Base-by-base conservation (phyloP, 1,140 invertebrate species). In the Pollicipes pollicipes region DNA sequence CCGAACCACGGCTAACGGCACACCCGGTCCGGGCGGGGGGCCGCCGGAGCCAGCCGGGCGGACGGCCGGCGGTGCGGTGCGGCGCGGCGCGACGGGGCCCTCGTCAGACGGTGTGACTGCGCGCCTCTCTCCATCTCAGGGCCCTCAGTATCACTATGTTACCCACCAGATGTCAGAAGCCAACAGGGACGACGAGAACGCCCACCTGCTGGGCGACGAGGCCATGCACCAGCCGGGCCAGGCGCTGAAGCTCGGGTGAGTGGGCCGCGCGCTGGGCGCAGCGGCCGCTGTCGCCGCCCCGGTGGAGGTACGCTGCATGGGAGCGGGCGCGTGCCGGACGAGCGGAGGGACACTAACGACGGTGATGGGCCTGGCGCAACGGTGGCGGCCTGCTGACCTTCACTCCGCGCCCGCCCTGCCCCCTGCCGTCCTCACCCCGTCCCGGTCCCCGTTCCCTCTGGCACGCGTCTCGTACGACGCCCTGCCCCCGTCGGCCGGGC, bases 171-270 rank as follows among this genome's bases (percentile, higher is more conserved):
- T 66, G 64, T 66, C 64, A 29, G 64, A 66, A 29, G 64, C 64
- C 64, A 66, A 66, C 64, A 29, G 28, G n/a, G 64, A 27, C 63
- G 82, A 83, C 58, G 82, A 83, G 71, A 79, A 73, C 68, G 74
- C 81, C 16, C 79, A 79, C 31, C 74, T 83, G 21, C 74, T 83
- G 3, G 81, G 80, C 30, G 82, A 83, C 71, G 82, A 83, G 68
- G 77, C 77, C 3, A 30, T 76, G 0, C 73, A 76, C 31, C 68
- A 77, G 27, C 73, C 77, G 69, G 80, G 81, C 35, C 80, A 81
- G 72, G 77, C 79, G 10, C 45, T 58, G 45, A 58, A 58, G 45
- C 45, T 58, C 45, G 45, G 45, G 45, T 58, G 45, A 66, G 64
- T 66, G 64, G n/a, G 8, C 24, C n/a, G 3, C 8, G 24, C 17